phyloP scores from a whole-genome alignment of 2,113 vertebrate genomes.

The Oryzias melastigma region DNA sequence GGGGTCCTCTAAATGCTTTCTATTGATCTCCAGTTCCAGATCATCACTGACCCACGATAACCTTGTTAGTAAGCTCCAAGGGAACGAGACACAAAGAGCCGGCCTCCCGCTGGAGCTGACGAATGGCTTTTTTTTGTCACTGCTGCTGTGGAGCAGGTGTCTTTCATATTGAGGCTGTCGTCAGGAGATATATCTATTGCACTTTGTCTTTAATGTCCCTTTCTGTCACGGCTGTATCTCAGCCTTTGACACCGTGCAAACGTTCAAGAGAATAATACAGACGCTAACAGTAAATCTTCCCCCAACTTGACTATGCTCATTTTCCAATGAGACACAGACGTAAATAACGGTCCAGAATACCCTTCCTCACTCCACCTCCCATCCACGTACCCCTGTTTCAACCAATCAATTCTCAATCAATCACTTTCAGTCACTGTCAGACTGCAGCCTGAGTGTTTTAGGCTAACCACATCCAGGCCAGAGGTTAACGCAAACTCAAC shows the following conservation, averaged over 20 bases:
- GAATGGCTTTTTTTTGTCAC: slow-evolving; percentile 24
- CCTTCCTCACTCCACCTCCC: slow-evolving; percentile 9
- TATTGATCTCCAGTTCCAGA: slow-evolving; percentile 45
- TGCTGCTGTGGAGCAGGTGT: slow-evolving; percentile 42
- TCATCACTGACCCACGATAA: slow-evolving; percentile 50
- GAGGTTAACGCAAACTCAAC: slow-evolving; percentile 27
- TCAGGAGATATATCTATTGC: slow-evolving; percentile 32
- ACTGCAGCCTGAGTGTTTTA: background rate
- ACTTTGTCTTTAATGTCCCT: slow-evolving; percentile 54
- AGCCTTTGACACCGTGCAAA: slow-evolving; percentile 42
- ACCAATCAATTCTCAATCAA: slow-evolving; percentile 56
- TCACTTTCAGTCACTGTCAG: slow-evolving; percentile 42
- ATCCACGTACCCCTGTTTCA: slow-evolving; percentile 16
- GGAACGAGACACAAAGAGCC: slow-evolving; percentile 28
- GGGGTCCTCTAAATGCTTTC: slow-evolving; percentile 29
- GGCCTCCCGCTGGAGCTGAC: slow-evolving; percentile 13
- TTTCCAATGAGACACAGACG: slow-evolving; percentile 50
- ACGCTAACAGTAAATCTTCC: slow-evolving; percentile 52
- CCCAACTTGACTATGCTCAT: slow-evolving; percentile 36
- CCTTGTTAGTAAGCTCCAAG: slow-evolving; percentile 47
- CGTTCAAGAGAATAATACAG: slow-evolving; percentile 34
- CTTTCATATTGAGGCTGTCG: slow-evolving; percentile 48
- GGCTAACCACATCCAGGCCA: slow-evolving; percentile 2
- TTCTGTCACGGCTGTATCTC: slow-evolving; percentile 16
- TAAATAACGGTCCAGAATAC: slow-evolving; percentile 32